Evolutionary conservation across 2,888 invertebrate species (phyloP), one percentile per base, ranked within the genome.

Genomic region (Metallyticus violacea): DNA sequence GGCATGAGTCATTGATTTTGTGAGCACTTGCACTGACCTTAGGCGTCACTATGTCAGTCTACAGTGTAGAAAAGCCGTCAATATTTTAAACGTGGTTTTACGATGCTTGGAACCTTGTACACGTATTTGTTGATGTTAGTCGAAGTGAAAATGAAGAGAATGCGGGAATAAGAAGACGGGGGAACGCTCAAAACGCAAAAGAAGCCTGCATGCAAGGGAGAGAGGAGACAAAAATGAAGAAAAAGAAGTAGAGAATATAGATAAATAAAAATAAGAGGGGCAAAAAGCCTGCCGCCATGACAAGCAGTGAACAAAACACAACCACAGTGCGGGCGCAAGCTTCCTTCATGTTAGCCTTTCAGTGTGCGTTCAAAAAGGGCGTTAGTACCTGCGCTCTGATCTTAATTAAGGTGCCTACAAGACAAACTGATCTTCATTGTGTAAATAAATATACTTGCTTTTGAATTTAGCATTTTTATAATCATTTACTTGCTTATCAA

Each of bases 261-360:
- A 81, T 81, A 85, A 85, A 85, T 81, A 85, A 85, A 85, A 85
- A 85, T 83, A 29, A 83, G 9, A 62, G 40, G 40, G 40, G 40
- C 28, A 77, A 77, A 77, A 83, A 77, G n/a, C 27, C 25, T 25
- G 77, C 85, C 80, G 80, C 85, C 85, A 85, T 85, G 85, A 85
- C 85, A 78, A 78, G 77, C 85, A 76, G 76, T 26, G 80, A 85
- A 81, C 83, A 83, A 83, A 83, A 83, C 77, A 83, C 83, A 83
- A 77, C 83, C 77, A 83, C 83, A 83, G 77, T 9, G 83, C 27
- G 83, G 27, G 83, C 7, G 29, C 81, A 83, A 29, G 77, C 77
- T 77, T 15, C 26, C 77, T 26, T 40, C 76, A 3, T 28, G 27
- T 26, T 26, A n/a, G n/a, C n/a, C n/a, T n/a, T n/a, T 25, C 28